Base-by-base conservation (phyloP, 2,888 invertebrate genomes). In the Chrysomela aeneicollis region DNA sequence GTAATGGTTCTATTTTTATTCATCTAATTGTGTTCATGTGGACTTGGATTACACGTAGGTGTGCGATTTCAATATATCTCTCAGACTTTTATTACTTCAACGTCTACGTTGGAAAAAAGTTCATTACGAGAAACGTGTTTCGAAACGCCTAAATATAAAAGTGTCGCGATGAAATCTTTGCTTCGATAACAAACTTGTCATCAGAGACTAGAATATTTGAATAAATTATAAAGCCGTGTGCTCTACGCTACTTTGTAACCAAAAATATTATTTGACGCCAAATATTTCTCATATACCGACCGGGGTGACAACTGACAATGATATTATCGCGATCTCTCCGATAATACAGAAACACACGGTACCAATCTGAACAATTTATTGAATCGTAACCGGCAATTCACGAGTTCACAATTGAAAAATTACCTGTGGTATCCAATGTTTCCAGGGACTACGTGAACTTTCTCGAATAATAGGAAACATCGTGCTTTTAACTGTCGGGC, bases 21-120 rank as follows among this genome's bases (percentile, higher is more conserved):
- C 72, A 70, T 42, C 8, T 72, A 69, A 70, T 71, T 71, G 58
- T 66, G 69, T 70, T 59, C 63, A 70, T 69, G 73, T 70, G 68
- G 67, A 67, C 58, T 67, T 65, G 66, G 63, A 73, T 68, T 71
- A 68, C 66, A 68, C 52, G 72, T 74, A 71, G 73, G 74, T 67
- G 74, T 69, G 67, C 67, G 57, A 71, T 67, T 69, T 69, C 68
- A 69, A 67, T 66, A 61, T 63, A 53, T 61, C 58, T 62, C 37
- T 37, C 59, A 65, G 63, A 67, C 66, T 66, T 66, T 63, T 66
- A 66, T 63, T 63, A 60, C 59, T 54, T 37, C 19, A 17, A 35
- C 10, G 42, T 60, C 42, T 42, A 42, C 42, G 12, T 42, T 10
- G 15, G 12, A 42, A 42, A 35, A 42, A 15, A 42, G 42, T 15